Evolutionary conservation across 2,797 vertebrate species (phyloP).

Genomic region (Enteromius treurensis): DNA sequence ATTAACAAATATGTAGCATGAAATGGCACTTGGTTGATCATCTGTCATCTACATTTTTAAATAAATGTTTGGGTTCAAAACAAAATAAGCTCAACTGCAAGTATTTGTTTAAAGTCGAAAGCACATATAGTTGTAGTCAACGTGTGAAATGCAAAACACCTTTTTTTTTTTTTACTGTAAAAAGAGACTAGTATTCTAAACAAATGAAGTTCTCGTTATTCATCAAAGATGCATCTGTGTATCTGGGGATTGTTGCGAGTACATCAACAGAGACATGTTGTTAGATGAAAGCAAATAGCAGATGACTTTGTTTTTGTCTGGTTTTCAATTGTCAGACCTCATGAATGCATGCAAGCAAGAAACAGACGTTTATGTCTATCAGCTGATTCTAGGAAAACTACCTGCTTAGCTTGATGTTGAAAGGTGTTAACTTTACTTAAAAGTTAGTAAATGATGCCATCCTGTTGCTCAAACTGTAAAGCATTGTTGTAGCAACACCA

Average conservation of each 20-base stretch:
- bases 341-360: not conserved
- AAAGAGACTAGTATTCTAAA: not conserved
- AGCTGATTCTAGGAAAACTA: not conserved
- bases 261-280: not conserved
- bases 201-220: not conserved
- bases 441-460: not conserved
- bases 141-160: not conserved
- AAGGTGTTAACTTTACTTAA: not conserved
- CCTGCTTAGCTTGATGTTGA: not conserved
- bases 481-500: not conserved
- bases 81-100: not conserved
- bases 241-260: not conserved
- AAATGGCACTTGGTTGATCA: not conserved
- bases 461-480: not conserved
- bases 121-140: not conserved
- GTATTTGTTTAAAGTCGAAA: not conserved
- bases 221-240: not conserved
- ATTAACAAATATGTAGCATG: not conserved
- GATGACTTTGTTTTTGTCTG: not conserved
- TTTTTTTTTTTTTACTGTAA: not conserved
- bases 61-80: not conserved
- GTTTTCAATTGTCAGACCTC: not conserved
- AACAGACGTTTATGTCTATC: not conserved
- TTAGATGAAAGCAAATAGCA: not conserved
- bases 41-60: not conserved